A percentile compares a stretch with the other conserved stretches of the same genome.
phyloP scores from a whole-genome alignment of 2,113 vertebrate species.

The Bujurquina vittata region DNA sequence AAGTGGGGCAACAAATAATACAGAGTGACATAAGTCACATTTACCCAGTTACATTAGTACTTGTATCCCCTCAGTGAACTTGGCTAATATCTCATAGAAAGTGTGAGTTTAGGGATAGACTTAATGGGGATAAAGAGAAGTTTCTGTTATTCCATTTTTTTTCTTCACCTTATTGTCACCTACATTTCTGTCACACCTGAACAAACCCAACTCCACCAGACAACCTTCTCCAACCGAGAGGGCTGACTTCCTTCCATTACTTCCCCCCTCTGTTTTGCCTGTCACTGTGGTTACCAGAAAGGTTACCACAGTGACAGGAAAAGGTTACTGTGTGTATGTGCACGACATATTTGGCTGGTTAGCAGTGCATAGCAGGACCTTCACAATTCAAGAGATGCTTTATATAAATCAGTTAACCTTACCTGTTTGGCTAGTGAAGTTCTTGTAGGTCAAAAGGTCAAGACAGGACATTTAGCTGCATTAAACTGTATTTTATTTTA shows the following conservation, averaged over 20 bases:
- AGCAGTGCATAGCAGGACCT: background rate
- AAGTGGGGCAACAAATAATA: background rate
- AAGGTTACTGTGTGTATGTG: background rate
- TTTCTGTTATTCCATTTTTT: conserved; percentile 2
- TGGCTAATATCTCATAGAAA: background rate
- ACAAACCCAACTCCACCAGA: conserved; percentile 20
- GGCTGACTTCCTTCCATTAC: conserved; percentile 3
- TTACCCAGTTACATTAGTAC: background rate
- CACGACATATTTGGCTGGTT: background rate
- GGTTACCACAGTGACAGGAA: conserved; percentile 8
- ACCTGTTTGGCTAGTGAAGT: background rate
- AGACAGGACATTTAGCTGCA: conserved; percentile 3
- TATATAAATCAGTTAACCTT: background rate
- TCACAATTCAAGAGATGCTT: conserved; percentile 8
- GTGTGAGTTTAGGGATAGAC: background rate
- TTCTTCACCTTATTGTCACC: background rate
- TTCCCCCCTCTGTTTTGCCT: conserved; percentile 24
- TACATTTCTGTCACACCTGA: conserved; percentile 51
- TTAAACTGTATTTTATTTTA: background rate
- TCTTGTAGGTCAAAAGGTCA: conserved; percentile 15
- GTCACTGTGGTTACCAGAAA: conserved; percentile 49
- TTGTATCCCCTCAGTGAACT: background rate
- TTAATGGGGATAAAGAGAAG: background rate
- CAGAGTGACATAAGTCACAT: background rate
- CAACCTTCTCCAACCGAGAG: conserved; percentile 1